Conservation (phyloP, 2,113 vertebrate genomes). For the Channa argus region DNA sequence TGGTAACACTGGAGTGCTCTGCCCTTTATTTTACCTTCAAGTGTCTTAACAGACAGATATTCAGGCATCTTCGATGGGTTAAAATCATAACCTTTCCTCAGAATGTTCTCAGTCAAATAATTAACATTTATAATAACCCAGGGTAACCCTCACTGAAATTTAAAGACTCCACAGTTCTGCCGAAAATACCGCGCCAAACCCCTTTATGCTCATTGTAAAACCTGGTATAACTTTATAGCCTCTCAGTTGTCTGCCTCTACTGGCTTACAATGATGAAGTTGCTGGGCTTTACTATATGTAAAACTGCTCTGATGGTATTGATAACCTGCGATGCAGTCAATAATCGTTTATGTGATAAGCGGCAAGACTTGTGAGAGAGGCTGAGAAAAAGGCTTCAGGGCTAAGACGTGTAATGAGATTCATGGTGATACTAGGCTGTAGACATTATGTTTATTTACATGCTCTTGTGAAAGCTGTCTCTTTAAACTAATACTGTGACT, state of each 20-base stretch:
- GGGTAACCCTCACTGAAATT: conserved; percentile 23
- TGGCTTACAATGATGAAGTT: conserved; percentile 72
- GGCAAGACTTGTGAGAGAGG: conserved; percentile 62
- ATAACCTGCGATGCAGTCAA: conserved; percentile 65
- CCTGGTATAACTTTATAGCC: conserved; percentile 6
- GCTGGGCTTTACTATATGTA: conserved; percentile 66
- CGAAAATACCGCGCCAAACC: conserved; percentile 19
- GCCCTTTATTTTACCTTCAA: conserved; percentile 50
- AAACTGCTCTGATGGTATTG: conserved; percentile 71
- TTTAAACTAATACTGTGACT: conserved; percentile 65
- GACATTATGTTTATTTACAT: conserved; percentile 70
- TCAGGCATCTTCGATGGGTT: conserved; percentile 15
- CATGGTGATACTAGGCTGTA: conserved; percentile 58
- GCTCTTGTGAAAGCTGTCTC: conserved; percentile 58
- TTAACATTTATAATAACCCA: conserved; percentile 40
- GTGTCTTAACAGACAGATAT: conserved; percentile 14
- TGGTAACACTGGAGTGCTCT: conserved; percentile 5
- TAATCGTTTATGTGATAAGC: conserved; percentile 78
- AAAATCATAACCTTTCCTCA: conserved; percentile 5
- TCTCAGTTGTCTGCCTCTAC: conserved; percentile 31
- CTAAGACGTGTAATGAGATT: conserved; percentile 65
- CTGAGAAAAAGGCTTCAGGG: conserved; percentile 53
- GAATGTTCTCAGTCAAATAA: conserved; percentile 28
- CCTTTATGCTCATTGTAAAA: conserved; percentile 35
- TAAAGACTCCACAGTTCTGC: conserved; percentile 5